Conservation (phyloP, 2,797 vertebrate species). For the Apogon talboti region DNA sequence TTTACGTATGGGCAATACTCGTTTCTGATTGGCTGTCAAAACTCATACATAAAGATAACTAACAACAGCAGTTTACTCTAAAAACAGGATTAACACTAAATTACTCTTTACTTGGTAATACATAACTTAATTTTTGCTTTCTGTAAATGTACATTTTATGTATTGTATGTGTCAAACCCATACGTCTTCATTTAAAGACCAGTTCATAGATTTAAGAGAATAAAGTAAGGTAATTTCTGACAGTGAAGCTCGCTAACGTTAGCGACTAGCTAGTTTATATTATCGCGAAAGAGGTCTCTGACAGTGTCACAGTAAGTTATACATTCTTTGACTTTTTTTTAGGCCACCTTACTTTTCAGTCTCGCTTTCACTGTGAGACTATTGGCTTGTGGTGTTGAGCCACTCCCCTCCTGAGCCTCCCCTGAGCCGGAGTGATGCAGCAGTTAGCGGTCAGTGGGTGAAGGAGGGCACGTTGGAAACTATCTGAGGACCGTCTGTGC, state of each 20-base stretch:
- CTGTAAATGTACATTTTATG: too few relatives aligned
- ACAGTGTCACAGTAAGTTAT: background rate
- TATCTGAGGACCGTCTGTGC: background rate
- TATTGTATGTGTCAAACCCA: too few relatives aligned
- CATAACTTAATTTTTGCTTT: background rate
- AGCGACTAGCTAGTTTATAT: background rate
- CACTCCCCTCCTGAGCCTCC: conserved; percentile 44
- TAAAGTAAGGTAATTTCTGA: too few relatives aligned
- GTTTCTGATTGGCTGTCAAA: conserved; percentile 24
- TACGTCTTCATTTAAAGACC: conserved; percentile 1
- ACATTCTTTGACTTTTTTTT: background rate
- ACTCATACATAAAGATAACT: background rate
- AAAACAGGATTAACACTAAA: too few relatives aligned
- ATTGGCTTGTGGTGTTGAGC: conserved; percentile 51
- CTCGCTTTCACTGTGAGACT: background rate
- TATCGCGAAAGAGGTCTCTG: too few relatives aligned
- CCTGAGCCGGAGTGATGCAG: conserved; percentile 19
- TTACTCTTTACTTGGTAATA: too few relatives aligned
- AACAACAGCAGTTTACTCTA: too few relatives aligned
- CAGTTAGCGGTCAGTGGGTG: conserved; percentile 27
- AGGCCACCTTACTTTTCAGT: background rate
- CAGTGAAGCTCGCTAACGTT: background rate
- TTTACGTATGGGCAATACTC: background rate
- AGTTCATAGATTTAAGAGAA: too few relatives aligned
- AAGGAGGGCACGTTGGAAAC: conserved; percentile 5